Conservation (phyloP, 2,797 vertebrate species). For the Setipinna tenuifilis region DNA sequence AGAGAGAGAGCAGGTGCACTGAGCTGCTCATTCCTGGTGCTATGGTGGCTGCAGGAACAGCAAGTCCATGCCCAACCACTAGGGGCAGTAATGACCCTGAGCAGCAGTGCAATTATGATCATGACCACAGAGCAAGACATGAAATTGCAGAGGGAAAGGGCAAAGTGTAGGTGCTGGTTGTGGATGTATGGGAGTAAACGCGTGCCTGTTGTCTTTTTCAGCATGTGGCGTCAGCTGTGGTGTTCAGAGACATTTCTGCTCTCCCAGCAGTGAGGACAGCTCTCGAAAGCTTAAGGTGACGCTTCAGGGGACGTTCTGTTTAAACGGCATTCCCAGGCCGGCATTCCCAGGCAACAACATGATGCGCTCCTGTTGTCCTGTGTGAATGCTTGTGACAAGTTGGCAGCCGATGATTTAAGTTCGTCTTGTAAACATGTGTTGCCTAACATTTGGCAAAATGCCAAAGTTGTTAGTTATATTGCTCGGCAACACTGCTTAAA, state of each 20-base stretch:
- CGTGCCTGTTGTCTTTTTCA: too few relatives aligned
- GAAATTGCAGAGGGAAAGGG: background rate
- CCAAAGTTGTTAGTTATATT: too few relatives aligned
- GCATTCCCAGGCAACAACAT: too few relatives aligned
- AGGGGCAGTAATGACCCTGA: background rate
- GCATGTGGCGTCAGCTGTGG: background rate
- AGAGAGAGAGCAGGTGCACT: background rate
- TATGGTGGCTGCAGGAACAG: background rate
- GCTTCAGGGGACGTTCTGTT: background rate
- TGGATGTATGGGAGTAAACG: too few relatives aligned
- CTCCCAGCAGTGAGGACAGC: background rate
- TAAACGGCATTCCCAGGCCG: too few relatives aligned
- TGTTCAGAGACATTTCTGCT: background rate
- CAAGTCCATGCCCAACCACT: background rate
- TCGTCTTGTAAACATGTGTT: too few relatives aligned
- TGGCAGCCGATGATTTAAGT: too few relatives aligned
- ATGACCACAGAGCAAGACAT: background rate
- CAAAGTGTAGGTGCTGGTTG: background rate
- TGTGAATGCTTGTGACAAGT: too few relatives aligned
- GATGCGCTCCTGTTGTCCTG: too few relatives aligned
- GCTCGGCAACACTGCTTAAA: too few relatives aligned
- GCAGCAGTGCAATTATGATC: background rate
- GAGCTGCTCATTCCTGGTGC: background rate
- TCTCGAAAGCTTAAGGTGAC: background rate
- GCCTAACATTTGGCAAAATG: too few relatives aligned